Percentiles rank a stretch among this genome's conserved stretches.
phyloP scores from a whole-genome alignment of 92 coral and sea anemone genomes.

The Scolanthus callimorphus region DNA sequence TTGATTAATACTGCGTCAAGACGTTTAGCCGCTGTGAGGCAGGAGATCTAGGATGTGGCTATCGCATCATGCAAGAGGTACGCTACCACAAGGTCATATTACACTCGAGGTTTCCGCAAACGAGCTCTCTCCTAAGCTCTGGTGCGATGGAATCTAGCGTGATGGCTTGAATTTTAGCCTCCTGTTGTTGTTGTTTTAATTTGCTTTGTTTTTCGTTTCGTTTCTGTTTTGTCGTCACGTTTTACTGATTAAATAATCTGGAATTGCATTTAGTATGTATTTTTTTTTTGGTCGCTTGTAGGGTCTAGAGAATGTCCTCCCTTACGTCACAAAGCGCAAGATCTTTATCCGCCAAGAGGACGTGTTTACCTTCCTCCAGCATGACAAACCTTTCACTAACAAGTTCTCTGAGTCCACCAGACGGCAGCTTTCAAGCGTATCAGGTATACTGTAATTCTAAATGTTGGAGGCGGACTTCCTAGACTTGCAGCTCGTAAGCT shows the following conservation, averaged over 20 bases:
- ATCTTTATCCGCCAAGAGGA: conserved; percentile 49
- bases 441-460: conserved; percentile 36
- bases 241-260: too few species aligned
- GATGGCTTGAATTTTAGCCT: too few species aligned
- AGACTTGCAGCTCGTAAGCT: too few species aligned
- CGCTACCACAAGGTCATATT: too few species aligned
- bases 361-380: conserved; percentile 44
- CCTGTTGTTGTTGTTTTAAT: too few species aligned
- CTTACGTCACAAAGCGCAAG: conserved; percentile 64
- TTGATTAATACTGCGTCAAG: conserved; percentile 71
- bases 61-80: conserved; percentile 88
- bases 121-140: too few species aligned
- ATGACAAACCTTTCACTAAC: conserved; percentile 75
- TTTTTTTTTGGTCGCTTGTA: background rate
- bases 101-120: too few species aligned
- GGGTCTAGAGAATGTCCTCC: conserved; percentile 74
- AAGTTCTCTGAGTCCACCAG: conserved; percentile 66
- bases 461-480: too few species aligned
- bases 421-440: conserved; percentile 54
- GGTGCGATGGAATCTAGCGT: too few species aligned
- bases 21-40: conserved; percentile 61
- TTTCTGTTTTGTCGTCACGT: too few species aligned
- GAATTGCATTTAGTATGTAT: too few species aligned
- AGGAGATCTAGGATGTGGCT: conserved; percentile 60
- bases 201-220: too few species aligned